Percentiles rank a stretch among this genome's conserved stretches.
These are phyloP conservation scores for Dipus sagitta DNA, from an alignment of 2,797 vertebrate species.

Conservation along the genomic window DNA sequence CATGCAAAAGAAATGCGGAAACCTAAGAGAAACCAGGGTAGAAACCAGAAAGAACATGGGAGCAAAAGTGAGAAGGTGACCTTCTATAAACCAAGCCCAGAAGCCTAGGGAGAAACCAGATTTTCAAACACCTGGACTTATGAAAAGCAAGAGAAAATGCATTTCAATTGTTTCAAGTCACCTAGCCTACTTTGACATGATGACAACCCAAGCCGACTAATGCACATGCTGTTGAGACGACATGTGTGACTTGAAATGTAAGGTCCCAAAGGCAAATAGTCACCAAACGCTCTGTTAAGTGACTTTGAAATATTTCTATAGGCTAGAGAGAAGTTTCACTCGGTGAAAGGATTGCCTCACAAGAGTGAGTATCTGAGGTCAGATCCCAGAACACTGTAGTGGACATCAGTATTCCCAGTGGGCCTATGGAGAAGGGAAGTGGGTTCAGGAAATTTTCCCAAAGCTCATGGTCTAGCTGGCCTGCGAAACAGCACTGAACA, in stretches of 20 bases:
- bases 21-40: not conserved
- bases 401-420: too few species aligned
- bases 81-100: not conserved
- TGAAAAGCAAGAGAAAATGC: not conserved
- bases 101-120: not conserved
- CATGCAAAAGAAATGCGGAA: not conserved
- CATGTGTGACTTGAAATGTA: not conserved
- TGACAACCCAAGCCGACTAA: not conserved
- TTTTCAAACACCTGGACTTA: not conserved
- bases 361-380: too few species aligned
- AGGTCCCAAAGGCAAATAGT: slow-evolving; percentile 9
- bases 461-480: too few species aligned
- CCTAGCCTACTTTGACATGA: not conserved
- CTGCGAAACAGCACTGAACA: too few species aligned
- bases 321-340: too few species aligned
- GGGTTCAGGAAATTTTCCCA: too few species aligned
- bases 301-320: too few species aligned
- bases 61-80: not conserved
- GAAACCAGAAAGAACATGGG: not conserved
- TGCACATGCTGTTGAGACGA: not conserved
- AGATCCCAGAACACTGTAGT: too few species aligned
- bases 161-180: not conserved
- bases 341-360: too few species aligned
- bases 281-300: not conserved
- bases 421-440: too few species aligned